Percentiles rank a stretch among this genome's conserved stretches.
Conservation (phyloP, 1,140 invertebrate genomes). For the Papilio dardanus region DNA sequence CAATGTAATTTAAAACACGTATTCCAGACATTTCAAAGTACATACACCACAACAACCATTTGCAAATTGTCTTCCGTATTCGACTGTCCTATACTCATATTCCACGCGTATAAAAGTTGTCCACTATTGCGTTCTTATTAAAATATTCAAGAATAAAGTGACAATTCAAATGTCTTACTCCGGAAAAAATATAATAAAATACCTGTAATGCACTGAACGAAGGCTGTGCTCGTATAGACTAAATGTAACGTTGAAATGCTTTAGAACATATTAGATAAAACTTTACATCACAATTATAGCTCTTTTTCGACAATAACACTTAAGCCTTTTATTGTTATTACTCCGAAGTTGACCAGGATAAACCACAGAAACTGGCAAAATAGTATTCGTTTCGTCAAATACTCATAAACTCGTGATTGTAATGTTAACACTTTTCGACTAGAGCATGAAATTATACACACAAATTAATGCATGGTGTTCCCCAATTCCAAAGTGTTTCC, state of each 20-base stretch:
- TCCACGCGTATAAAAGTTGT: not conserved
- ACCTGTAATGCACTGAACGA: not conserved
- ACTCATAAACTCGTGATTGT: not conserved
- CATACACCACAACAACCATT: not conserved
- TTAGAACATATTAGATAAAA: not conserved
- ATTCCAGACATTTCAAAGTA: not conserved
- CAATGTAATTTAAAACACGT: not conserved
- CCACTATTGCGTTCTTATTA: slow-evolving; percentile 12
- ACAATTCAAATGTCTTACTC: not conserved
- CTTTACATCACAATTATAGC: not conserved
- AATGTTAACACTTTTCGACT: not conserved
- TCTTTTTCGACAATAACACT: not conserved
- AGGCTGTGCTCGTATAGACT: not conserved
- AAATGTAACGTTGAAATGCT: not conserved
- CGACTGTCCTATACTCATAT: not conserved
- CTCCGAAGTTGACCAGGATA: not conserved
- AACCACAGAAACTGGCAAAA: not conserved
- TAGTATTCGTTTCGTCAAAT: not conserved
- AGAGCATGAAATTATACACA: not conserved
- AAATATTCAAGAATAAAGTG: slow-evolving; percentile 4
- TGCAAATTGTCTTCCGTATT: not conserved
- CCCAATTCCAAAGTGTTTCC: not conserved
- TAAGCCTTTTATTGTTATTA: not conserved
- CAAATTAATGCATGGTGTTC: not conserved
- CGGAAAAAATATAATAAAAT: not conserved